Evolutionary conservation across 2,888 invertebrate genomes (phyloP).

Genomic region (Deladenus siricidicola): DNA sequence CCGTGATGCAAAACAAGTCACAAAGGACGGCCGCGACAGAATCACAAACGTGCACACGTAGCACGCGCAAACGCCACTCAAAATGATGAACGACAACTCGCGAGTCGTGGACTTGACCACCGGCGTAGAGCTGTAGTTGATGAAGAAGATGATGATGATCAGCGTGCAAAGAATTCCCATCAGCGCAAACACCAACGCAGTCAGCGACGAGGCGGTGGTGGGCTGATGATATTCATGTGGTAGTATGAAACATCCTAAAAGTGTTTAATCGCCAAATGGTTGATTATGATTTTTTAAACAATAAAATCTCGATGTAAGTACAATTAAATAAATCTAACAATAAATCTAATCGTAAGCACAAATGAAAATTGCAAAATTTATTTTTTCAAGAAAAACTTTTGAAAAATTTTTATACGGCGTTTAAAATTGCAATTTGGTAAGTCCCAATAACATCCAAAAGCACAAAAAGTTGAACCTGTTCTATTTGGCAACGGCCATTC

Average conservation of each 20-base stretch:
- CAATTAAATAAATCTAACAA: neutral
- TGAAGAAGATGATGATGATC: slow-evolving; percentile 72
- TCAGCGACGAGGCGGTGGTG: slow-evolving; percentile 24
- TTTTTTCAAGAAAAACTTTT: neutral
- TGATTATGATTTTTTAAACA: neutral
- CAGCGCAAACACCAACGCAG: slow-evolving; percentile 42
- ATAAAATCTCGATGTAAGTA: neutral
- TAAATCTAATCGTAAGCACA: too few relatives aligned
- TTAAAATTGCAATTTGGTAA: too few relatives aligned
- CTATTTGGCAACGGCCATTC: slow-evolving; percentile 64
- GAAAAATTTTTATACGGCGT: too few relatives aligned
- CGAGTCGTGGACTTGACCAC: slow-evolving; percentile 65
- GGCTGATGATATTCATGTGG: slow-evolving; percentile 24
- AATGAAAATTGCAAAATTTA: neutral
- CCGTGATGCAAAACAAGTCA: slow-evolving; percentile 69
- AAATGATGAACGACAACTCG: slow-evolving; percentile 71
- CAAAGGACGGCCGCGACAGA: slow-evolving; percentile 65
- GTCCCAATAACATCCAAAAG: too few relatives aligned
- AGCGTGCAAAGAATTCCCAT: slow-evolving; percentile 73
- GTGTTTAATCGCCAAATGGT: too few relatives aligned
- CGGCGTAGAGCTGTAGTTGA: slow-evolving; percentile 81
- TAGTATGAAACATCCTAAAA: slow-evolving; percentile 32
- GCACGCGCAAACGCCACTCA: slow-evolving; percentile 71
- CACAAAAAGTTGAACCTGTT: too few relatives aligned
- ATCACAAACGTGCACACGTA: slow-evolving; percentile 85